Percentiles rank a stretch among this genome's conserved stretches.
Conservation (phyloP, 1,140 invertebrate genomes). For the Pantala flavescens region DNA sequence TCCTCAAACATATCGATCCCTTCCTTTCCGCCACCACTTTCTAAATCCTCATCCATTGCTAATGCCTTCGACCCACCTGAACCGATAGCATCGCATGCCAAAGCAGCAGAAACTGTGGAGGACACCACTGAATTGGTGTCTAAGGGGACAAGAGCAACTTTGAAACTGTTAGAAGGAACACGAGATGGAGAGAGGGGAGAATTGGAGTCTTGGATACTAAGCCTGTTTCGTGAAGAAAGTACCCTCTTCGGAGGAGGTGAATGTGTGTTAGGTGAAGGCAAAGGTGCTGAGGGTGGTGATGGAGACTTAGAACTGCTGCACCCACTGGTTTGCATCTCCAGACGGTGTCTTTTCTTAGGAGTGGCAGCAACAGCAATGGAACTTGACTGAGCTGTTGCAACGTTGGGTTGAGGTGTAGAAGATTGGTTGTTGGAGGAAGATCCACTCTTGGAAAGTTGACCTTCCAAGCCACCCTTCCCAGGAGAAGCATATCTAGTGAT, state of each 20-base stretch:
- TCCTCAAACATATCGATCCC: background rate
- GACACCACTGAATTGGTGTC: background rate
- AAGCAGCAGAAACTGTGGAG: background rate
- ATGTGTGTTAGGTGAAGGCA: background rate
- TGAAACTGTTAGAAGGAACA: background rate
- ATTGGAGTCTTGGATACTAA: background rate
- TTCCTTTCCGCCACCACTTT: background rate
- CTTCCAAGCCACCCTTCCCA: conserved; percentile 21
- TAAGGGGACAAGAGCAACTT: background rate
- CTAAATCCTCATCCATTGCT: background rate
- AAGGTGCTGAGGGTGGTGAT: background rate
- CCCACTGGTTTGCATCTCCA: conserved; percentile 32
- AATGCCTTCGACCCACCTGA: background rate
- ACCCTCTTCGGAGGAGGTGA: background rate
- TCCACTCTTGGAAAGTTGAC: background rate
- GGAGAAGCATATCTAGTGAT: conserved; percentile 37
- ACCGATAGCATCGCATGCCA: background rate
- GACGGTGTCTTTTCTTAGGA: conserved; percentile 48
- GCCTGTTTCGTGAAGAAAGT: background rate
- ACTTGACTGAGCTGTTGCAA: conserved; percentile 28
- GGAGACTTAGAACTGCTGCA: background rate
- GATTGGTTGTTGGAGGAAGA: conserved; percentile 17
- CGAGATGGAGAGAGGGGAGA: background rate
- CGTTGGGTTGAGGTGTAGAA: conserved; percentile 26
- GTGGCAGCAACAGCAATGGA: conserved; percentile 36